phyloP scores from a whole-genome alignment of 1,140 invertebrate species.

The Globodera rostochiensis region DNA sequence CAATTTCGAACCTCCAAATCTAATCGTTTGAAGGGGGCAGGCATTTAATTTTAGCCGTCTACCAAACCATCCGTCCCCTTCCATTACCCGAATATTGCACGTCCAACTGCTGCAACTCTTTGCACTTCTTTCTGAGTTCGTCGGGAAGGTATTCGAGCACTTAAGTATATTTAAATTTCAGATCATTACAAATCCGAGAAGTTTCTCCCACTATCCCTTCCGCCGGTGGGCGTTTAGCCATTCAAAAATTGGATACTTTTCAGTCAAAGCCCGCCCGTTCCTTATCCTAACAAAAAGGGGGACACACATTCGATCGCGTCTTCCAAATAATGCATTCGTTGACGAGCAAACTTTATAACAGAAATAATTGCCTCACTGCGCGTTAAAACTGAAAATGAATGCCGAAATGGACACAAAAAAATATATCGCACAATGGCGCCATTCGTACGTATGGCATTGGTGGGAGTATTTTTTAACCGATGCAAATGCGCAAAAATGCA shows the following conservation, averaged over 20 bases:
- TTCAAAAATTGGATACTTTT: background rate
- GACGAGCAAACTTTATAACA: background rate
- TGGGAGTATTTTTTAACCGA: too few species aligned
- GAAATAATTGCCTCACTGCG: background rate
- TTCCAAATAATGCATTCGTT: conserved; percentile 41
- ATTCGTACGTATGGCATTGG: too few species aligned
- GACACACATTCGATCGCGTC: conserved; percentile 41
- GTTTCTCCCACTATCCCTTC: background rate
- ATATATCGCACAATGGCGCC: too few species aligned
- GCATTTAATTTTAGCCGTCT: too few species aligned
- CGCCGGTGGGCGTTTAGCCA: background rate
- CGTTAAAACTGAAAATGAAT: too few species aligned
- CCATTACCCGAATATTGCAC: conserved; percentile 11
- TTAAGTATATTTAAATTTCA: conserved; percentile 25
- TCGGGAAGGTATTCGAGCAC: conserved; percentile 35
- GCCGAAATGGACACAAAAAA: too few species aligned
- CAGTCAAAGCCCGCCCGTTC: too few species aligned
- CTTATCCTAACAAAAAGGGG: conserved; percentile 14
- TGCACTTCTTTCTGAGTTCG: conserved; percentile 35
- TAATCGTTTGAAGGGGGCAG: too few species aligned
- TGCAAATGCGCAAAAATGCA: too few species aligned
- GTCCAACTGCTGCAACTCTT: conserved; percentile 38
- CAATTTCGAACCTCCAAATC: too few species aligned
- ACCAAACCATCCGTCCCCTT: background rate
- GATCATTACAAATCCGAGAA: conserved; percentile 1